Evolutionary conservation across 2,113 vertebrate species (phyloP).

Genomic region (Genyomyrus donnyi): DNA sequence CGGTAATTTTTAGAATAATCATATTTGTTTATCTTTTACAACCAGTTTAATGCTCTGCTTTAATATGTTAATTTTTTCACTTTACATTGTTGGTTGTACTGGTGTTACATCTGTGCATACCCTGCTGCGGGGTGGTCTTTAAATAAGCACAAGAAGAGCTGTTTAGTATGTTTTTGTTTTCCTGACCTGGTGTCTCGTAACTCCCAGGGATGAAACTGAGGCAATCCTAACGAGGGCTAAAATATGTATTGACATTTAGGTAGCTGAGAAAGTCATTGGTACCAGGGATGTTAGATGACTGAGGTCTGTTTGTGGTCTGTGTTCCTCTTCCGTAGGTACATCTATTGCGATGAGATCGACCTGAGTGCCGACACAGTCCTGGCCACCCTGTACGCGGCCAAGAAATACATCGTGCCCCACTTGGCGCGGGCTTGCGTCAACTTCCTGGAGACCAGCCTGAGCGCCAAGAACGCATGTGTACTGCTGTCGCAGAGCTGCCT

Average conservation of each 20-base stretch:
- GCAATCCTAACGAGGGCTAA: background rate
- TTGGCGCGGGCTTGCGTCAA: slow-evolving; percentile 92
- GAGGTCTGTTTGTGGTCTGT: background rate
- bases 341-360: slow-evolving; percentile 96
- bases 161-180: background rate
- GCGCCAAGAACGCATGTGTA: slow-evolving; percentile 92
- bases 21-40: background rate
- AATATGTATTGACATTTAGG: background rate
- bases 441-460: slow-evolving; percentile 93
- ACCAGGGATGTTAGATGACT: background rate
- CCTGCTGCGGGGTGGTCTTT: background rate
- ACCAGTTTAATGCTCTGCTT: background rate
- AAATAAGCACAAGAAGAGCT: background rate
- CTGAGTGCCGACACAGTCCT: slow-evolving; percentile 89
- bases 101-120: background rate
- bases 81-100: background rate
- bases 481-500: slow-evolving; percentile 94
- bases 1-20: background rate
- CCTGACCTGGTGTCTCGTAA: background rate
- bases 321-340: slow-evolving; percentile 68
- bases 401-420: slow-evolving; percentile 97
- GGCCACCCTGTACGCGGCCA: slow-evolving; percentile 92
- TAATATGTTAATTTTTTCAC: background rate
- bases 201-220: background rate
- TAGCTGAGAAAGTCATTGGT: background rate